These are phyloP conservation scores for Delichon dasypus DNA, from an alignment of 2,797 vertebrate species.

Conservation along the genomic window DNA sequence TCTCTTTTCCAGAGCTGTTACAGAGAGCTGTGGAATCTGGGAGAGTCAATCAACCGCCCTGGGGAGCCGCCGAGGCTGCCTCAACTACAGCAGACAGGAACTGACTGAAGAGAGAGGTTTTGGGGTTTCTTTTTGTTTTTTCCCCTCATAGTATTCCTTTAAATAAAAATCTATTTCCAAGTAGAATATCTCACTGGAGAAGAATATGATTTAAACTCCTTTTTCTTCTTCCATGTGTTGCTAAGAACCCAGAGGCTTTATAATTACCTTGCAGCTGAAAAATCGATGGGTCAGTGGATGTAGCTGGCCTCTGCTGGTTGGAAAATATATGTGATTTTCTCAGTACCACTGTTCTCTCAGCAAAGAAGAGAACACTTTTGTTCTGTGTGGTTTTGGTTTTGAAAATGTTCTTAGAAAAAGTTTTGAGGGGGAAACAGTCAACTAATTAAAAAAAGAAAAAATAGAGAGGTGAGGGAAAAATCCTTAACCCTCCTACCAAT, in stretches of 20 bases:
- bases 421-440: background rate
- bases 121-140: background rate
- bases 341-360: background rate
- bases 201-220: background rate
- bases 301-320: background rate
- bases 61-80: background rate
- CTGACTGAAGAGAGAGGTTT: background rate
- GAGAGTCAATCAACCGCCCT: background rate
- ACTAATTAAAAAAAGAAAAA: background rate
- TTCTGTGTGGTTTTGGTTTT: too few relatives aligned
- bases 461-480: rapidly evolving
- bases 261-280: background rate
- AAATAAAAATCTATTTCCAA: background rate
- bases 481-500: background rate
- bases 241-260: background rate
- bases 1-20: background rate
- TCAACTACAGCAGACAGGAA: background rate
- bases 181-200: background rate
- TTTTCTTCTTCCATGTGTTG: background rate
- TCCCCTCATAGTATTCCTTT: background rate
- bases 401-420: background rate
- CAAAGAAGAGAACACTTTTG: background rate
- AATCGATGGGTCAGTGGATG: background rate
- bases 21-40: background rate
- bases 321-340: background rate